These are phyloP conservation scores for Diplogasteroides magnus DNA, from an alignment of 1,140 invertebrate genomes.

Conservation along the genomic window DNA sequence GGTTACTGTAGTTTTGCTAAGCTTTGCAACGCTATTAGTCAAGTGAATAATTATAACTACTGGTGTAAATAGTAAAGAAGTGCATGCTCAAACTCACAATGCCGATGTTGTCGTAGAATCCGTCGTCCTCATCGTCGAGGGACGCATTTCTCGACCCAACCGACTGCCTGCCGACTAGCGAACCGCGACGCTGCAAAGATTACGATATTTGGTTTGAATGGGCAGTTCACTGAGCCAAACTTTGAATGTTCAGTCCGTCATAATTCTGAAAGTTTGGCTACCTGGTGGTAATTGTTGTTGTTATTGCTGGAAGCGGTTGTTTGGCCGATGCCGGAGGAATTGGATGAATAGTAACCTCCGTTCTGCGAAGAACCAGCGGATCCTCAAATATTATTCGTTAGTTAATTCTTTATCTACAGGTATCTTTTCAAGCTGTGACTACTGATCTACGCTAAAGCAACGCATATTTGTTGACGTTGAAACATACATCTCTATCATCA, in stretches of 20 bases:
- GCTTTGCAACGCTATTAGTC: too few relatives aligned
- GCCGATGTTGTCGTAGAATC: conserved; percentile 48
- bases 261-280: too few relatives aligned
- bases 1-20: too few relatives aligned
- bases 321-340: conserved; percentile 21
- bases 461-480: too few relatives aligned
- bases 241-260: too few relatives aligned
- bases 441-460: too few relatives aligned
- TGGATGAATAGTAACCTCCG: conserved; percentile 30
- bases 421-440: too few relatives aligned
- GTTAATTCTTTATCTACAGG: too few relatives aligned
- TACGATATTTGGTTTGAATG: too few relatives aligned
- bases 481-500: too few relatives aligned
- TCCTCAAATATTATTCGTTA: neutral
- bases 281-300: conserved; percentile 7
- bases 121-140: conserved; percentile 47
- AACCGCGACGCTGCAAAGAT: conserved; percentile 20
- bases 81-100: neutral
- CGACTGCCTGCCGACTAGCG: conserved; percentile 22
- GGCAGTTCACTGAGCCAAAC: too few relatives aligned
- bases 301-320: conserved; percentile 8
- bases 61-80: neutral
- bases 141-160: conserved; percentile 25
- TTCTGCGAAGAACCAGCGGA: conserved; percentile 24
- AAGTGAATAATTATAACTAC: neutral